These are phyloP conservation scores for Chalcosyrphus nemorum DNA, from an alignment of 2,888 invertebrate species.

Conservation along the genomic window DNA sequence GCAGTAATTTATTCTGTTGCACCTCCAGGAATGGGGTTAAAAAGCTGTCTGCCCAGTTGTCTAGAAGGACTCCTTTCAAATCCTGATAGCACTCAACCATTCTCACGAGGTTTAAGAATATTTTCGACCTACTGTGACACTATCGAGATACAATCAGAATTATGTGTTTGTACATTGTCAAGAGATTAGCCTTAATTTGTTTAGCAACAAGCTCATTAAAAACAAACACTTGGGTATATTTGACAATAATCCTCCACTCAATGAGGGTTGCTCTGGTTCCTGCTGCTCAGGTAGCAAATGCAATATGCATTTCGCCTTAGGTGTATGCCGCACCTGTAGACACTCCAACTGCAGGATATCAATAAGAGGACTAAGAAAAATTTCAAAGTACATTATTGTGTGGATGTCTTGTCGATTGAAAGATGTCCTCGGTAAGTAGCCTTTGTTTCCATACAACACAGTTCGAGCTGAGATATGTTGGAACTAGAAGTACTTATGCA, in stretches of 20 bases:
- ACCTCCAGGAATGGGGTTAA: constrained; percentile 27
- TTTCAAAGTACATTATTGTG: constrained; percentile 4
- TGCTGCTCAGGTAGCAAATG: constrained; percentile 28
- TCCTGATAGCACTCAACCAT: not conserved
- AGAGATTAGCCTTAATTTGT: constrained; percentile 67
- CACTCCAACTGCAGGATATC: not conserved
- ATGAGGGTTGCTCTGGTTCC: not conserved
- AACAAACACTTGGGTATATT: constrained; percentile 58
- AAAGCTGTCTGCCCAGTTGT: not conserved
- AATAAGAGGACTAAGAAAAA: not conserved
- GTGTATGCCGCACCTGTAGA: constrained; percentile 34
- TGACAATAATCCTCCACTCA: constrained; percentile 36
- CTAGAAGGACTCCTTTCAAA: not conserved
- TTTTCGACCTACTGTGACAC: not conserved
- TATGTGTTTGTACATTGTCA: constrained; percentile 39
- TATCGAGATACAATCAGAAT: constrained; percentile 18
- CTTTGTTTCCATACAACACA: not conserved
- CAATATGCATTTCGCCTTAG: not conserved
- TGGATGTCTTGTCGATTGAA: not conserved
- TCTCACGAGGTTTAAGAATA: constrained; percentile 1
- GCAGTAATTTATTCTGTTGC: too few species aligned
- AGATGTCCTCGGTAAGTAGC: not conserved
- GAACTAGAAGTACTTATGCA: too few species aligned
- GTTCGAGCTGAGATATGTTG: constrained; percentile 5
- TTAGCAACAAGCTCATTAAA: constrained; percentile 65